phyloP scores from a whole-genome alignment of 2,797 vertebrate genomes.

The Halcyon smyrnensis region DNA sequence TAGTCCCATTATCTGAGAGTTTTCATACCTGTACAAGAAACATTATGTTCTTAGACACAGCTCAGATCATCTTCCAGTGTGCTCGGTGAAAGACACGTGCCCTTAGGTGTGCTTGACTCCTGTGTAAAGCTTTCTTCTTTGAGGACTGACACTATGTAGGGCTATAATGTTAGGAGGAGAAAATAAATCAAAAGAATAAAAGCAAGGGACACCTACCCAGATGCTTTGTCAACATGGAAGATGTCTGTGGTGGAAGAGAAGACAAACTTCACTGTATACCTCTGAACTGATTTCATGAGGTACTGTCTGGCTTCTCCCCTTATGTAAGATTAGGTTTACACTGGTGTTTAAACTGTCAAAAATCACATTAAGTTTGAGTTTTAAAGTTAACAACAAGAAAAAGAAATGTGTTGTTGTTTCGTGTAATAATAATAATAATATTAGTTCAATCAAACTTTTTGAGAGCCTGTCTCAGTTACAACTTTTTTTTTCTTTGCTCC shows the following conservation, averaged over 20 bases:
- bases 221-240: neutral
- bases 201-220: rapidly evolving
- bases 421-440: neutral
- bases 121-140: neutral
- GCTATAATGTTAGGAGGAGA: neutral
- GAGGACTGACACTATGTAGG: neutral
- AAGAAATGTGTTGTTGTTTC: neutral
- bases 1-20: neutral
- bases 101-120: neutral
- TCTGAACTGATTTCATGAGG: neutral
- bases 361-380: neutral
- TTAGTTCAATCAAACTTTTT: neutral
- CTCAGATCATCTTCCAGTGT: neutral
- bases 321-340: neutral
- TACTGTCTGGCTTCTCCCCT: neutral
- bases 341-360: neutral
- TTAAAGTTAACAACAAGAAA: neutral
- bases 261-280: neutral
- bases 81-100: neutral
- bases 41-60: neutral
- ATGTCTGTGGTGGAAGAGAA: neutral
- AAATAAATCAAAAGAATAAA: neutral
- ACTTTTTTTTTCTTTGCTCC: neutral
- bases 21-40: neutral
- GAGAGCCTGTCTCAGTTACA: neutral